A percentile compares a stretch with the other conserved stretches of the same genome.
Conservation (phyloP, 2,888 invertebrate species). For the Metalampra italica region DNA sequence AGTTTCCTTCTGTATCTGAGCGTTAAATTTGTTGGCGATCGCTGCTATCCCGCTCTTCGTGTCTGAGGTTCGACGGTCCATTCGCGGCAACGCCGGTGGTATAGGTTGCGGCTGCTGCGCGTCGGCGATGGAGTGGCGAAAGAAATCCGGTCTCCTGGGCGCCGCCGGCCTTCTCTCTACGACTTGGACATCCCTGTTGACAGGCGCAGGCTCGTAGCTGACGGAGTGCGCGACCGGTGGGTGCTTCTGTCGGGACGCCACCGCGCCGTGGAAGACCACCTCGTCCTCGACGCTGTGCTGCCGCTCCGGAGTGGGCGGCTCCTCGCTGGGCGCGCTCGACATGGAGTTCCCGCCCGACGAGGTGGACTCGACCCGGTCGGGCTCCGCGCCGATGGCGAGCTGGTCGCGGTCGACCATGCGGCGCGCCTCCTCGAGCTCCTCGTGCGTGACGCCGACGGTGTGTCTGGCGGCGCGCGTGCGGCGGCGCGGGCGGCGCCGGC, state of each 20-base stretch:
- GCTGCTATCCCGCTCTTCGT: conserved; percentile 58
- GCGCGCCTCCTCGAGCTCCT: conserved; percentile 88
- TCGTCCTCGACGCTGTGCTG: conserved; percentile 48
- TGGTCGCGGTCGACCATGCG: conserved; percentile 81
- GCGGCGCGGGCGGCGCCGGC: conserved; percentile 67
- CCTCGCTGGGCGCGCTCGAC: conserved; percentile 44
- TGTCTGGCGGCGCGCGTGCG: conserved; percentile 84
- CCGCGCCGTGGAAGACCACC: conserved; percentile 44
- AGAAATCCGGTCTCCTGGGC: conserved; percentile 52
- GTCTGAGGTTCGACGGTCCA: conserved; percentile 50
- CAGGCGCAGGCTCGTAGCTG: conserved; percentile 41
- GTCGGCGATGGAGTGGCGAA: conserved; percentile 63
- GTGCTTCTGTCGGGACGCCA: conserved; percentile 39
- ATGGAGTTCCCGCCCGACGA: conserved; percentile 35
- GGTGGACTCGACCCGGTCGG: conserved; percentile 33
- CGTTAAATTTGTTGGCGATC: conserved; percentile 62
- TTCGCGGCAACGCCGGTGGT: conserved; percentile 15
- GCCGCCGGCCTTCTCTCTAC: conserved; percentile 48
- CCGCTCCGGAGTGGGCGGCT: conserved; percentile 49
- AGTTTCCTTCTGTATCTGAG: conserved; percentile 40
- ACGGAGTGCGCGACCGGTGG: conserved; percentile 45
- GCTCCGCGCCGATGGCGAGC: conserved; percentile 29
- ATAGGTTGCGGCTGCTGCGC: conserved; percentile 14
- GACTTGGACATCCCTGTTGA: conserved; percentile 34
- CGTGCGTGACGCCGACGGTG: conserved; percentile 90